Evolutionary conservation across 2,797 vertebrate species (phyloP).

Genomic region (Chelonia mydas): DNA sequence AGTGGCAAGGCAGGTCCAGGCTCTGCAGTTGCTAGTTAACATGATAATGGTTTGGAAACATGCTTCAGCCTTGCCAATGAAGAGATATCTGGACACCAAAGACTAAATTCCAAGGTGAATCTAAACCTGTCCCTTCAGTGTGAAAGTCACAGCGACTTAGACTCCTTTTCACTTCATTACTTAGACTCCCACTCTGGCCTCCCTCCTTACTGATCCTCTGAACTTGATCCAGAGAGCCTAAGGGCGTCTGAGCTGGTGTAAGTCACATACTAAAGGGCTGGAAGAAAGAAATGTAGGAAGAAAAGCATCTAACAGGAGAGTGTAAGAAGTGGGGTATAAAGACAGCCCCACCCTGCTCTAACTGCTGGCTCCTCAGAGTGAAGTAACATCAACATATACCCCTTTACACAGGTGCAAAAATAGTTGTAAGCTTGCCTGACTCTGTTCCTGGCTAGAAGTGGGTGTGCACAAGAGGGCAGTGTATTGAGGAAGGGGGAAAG

Average conservation of each 20-base stretch:
- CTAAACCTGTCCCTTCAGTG: not conserved
- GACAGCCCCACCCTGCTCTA: not conserved
- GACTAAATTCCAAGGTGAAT: not conserved
- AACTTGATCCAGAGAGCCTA: accelerated
- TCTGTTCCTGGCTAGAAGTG: not conserved
- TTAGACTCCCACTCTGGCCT: not conserved
- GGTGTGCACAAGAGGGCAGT: not conserved
- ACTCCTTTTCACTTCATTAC: not conserved
- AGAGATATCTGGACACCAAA: not conserved
- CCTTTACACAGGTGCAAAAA: not conserved
- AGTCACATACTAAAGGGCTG: not conserved
- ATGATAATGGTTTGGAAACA: not conserved
- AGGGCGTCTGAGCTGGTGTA: not conserved
- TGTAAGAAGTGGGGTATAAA: not conserved
- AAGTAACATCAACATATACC: not conserved
- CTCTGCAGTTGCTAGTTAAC: accelerated
- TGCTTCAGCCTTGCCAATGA: not conserved
- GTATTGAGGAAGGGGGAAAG: accelerated
- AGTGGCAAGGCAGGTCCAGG: not conserved
- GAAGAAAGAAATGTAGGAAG: not conserved
- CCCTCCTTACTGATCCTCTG: not conserved
- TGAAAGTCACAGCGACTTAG: not conserved
- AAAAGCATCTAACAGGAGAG: not conserved
- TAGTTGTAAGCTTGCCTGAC: not conserved
- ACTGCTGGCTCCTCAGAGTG: not conserved